Evolutionary conservation across 2,113 vertebrate species (phyloP), one percentile per base, ranked within the genome.

Genomic region (Calidris pugnax): DNA sequence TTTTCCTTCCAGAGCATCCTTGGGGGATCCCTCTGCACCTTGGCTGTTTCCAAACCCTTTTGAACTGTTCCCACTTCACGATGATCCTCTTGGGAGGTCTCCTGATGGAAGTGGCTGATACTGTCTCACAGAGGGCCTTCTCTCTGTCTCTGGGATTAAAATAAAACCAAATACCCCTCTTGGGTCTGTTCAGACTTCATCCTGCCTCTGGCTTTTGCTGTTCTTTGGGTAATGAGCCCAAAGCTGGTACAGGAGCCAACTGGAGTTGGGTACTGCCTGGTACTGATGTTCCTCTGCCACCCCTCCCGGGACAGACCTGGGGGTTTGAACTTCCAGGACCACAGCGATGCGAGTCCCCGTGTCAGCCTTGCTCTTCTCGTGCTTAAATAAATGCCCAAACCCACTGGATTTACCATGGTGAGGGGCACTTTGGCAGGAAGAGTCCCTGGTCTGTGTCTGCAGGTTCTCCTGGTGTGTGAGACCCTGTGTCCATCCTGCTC

Each of bases 341-440:
- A 3, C 16, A 10, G 37, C 18, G 13, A 4, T 11, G 17, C 14
- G 8, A 64, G 24, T 53, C 16, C 24, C 18, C 4, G 3, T 10
- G 48, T 33, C 20, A 7, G 27, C 14, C 6, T 16, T 12, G 3
- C 39, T 39, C 24, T 14, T 77, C 27, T 30, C 7, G 0, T 3
- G 28, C 51, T 60, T 18, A 45, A 66, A 79, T 21, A 51, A 80
- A 47, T 4, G 12, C 15, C 4, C 5, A 41, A 62, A 45, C 1
- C 1, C 1, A 8, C 1, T 6, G 15, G 20, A 14, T 53, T 62
- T 24, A 2, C 47, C 13, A 0, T 1, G 8, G 37, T 0, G 16
- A 15, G 48, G 60, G 53, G 18, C 5, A 0, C 4, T 50, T 32
- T 24, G 50, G 87, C 23, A 24, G 17, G 53, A 27, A 5, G 22